phyloP scores from a whole-genome alignment of 1,140 invertebrate species.

The Drosophila pandora region DNA sequence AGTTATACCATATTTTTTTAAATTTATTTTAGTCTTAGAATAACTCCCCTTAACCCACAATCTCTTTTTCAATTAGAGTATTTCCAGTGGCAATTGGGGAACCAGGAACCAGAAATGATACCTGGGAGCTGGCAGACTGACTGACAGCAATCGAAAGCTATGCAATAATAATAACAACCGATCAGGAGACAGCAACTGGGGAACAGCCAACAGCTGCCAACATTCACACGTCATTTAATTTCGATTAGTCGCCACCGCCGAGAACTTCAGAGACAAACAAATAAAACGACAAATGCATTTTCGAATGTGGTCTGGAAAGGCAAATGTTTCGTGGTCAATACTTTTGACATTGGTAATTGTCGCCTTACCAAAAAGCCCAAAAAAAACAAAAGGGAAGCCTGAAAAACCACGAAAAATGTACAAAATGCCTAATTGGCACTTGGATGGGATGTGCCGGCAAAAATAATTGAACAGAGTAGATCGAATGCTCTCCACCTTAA shows the following conservation, averaged over 20 bases:
- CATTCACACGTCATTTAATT: constrained; percentile 82
- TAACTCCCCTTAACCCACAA: not conserved
- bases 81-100: constrained; percentile 58
- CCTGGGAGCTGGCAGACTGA: constrained; percentile 15
- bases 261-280: constrained; percentile 46
- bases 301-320: constrained; percentile 47
- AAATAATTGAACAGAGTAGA: constrained; percentile 7
- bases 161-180: constrained; percentile 53
- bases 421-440: constrained; percentile 78
- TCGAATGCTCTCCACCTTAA: constrained; percentile 10
- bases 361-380: constrained; percentile 24
- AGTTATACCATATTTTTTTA: too few species aligned
- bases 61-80: constrained; percentile 1
- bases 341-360: constrained; percentile 63
- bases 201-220: constrained; percentile 70
- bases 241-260: constrained; percentile 62
- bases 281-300: constrained; percentile 52
- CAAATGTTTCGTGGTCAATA: constrained; percentile 59
- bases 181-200: constrained; percentile 15
- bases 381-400: constrained; percentile 1
- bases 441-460: constrained; percentile 18
- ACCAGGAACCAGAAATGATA: constrained; percentile 10
- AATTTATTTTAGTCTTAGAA: not conserved
- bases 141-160: constrained; percentile 60
- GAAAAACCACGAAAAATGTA: constrained; percentile 43